Evolutionary conservation across 2,113 vertebrate genomes (phyloP), one percentile per base, ranked within the genome.

Genomic region (Lathamus discolor): DNA sequence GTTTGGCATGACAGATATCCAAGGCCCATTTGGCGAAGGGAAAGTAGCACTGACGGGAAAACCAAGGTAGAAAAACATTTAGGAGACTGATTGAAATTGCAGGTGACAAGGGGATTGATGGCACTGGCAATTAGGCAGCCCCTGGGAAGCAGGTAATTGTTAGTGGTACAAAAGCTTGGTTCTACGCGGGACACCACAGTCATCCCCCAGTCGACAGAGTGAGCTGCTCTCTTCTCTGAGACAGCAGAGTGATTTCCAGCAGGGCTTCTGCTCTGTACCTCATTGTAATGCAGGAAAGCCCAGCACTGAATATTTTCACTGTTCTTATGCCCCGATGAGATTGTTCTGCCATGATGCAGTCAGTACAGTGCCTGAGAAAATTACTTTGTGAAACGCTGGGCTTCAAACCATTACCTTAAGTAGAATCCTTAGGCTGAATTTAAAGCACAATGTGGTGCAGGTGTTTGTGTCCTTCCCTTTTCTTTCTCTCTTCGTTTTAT

Each of bases 71-170:
- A 35, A 94, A 93, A 94, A 62, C 39, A 88, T 94, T 91, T 88
- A 92, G 92, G 90, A 87, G 73, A 69, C 87, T 91, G 95, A 97
- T 86, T 84, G 94, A 96, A 96, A 97, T 94, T 90, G 88, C 78
- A 92, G 88, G 85, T 89, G 92, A 95, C 94, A 90, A 92, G 92
- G 83, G 90, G 79, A 95, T 96, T 96, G 96, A 95, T 92, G 82
- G 92, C 69, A 77, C 73, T 1, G 7, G 95, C 98, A 98, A 98
- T 98, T 98, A 98, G 95, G 93, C 7, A 17, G 97, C 73, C 97
- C 86, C 86, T 96, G 96, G 97, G 91, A 98, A 98, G 95, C 87
- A 97, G 95, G 96, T 97, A 98, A 97, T 94, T 96, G 97, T 96
- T 98, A 94, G 86, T 93, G 75, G 94, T 82, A 96, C 87, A 96